Evolutionary conservation across 2,113 vertebrate species (phyloP), one percentile per base, ranked within the genome.

Genomic region (Oxyura jamaicensis): DNA sequence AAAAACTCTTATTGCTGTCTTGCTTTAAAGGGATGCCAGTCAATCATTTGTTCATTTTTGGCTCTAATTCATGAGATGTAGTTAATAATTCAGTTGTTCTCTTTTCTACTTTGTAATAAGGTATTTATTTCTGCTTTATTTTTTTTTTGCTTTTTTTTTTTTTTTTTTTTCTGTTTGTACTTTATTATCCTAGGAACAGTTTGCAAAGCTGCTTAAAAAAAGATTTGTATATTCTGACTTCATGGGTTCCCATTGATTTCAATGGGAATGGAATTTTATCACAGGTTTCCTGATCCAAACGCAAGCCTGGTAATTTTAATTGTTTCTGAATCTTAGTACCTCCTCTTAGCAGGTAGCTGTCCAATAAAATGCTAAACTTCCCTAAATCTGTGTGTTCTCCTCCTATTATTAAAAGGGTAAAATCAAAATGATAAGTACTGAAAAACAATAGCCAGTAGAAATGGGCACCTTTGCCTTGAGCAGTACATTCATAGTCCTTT

Each of bases 61-160:
- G 8, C 75, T 75, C 26, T 81, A 39, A 59, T 83, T 94, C 25
- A 75, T 56, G 8, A 71, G 83, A 58, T 29, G 3, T 2, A 46
- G 77, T 72, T 63, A 92, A 65, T 60, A 88, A 48, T 72, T 75
- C 23, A 90, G 52, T 41, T 62, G 25, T 80, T 83, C 59, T 90
- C 33, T 44, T 53, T 66, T 53, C 55, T 80, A 28, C 31, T 71
- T 66, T 76, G 10, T 13, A 91, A 80, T 62, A 91, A 77, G 2
- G 8, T 36, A 6, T 48, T 23, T 74, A 5, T 10, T 80, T 92
- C 31, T n/a, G 11, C 58, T 78, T 59, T 73, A 22, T 3, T 0
- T 35, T 84, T 79, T 44, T 3, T 68, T 13, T 29, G 36, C 15
- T 89, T 74, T 10, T 20, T 58, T 83, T 84, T 91, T 89, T 69